Evolutionary conservation across 2,797 vertebrate genomes (phyloP).

Genomic region (Arrhamphus sclerolepis): DNA sequence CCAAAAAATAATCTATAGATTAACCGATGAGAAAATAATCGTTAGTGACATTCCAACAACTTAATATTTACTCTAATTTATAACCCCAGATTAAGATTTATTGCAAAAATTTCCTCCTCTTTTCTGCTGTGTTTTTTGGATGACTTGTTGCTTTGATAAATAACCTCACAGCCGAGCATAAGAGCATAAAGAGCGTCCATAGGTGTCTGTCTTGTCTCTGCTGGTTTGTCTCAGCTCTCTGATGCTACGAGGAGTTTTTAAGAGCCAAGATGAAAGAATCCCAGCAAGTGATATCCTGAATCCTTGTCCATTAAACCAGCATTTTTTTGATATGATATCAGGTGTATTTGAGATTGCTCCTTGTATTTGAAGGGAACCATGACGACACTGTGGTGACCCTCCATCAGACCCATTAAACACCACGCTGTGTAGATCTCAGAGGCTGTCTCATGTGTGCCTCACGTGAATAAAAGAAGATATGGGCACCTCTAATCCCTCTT

Average conservation of each 20-base stretch:
- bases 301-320: conserved; percentile 58
- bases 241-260: conserved; percentile 49
- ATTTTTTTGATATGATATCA: conserved; percentile 69
- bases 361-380: conserved; percentile 43
- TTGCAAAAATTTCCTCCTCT: too few relatives aligned
- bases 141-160: conserved; percentile 21
- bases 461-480: conserved; percentile 39
- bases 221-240: conserved; percentile 52
- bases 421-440: conserved; percentile 34
- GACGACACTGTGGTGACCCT: conserved; percentile 8
- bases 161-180: conserved; percentile 20
- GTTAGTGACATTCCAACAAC: too few relatives aligned
- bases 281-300: conserved; percentile 44
- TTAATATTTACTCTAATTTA: too few relatives aligned
- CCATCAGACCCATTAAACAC: conserved; percentile 35
- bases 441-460: conserved; percentile 29
- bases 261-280: conserved; percentile 53
- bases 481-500: conserved; percentile 23
- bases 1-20: too few relatives aligned
- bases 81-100: too few relatives aligned
- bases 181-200: conserved; percentile 26
- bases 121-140: conserved; percentile 4
- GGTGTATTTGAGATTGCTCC: conserved; percentile 61
- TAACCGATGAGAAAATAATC: too few relatives aligned
- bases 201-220: conserved; percentile 40